Evolutionary conservation across 2,888 invertebrate genomes (phyloP).

Genomic region (Crossocerus cetratus): DNA sequence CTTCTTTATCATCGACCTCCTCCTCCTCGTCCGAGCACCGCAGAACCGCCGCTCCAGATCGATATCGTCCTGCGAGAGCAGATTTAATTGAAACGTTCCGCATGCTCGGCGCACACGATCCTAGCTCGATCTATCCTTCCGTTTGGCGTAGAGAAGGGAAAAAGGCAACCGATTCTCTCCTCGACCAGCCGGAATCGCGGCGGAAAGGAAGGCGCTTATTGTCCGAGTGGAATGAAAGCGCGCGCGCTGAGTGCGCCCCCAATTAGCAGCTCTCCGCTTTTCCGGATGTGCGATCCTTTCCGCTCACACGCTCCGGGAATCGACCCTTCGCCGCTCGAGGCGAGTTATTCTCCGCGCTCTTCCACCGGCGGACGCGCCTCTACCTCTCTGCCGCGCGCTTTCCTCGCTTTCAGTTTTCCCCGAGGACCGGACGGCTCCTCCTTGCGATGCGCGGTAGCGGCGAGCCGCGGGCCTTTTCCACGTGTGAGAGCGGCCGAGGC

Average conservation of each 20-base stretch:
- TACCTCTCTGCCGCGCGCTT: background rate
- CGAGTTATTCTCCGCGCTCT: constrained; percentile 18
- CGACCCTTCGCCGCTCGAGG: constrained; percentile 19
- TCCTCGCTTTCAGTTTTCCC: background rate
- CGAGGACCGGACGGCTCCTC: background rate
- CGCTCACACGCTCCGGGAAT: constrained; percentile 50
- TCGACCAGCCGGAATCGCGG: too few species aligned
- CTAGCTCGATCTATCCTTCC: background rate
- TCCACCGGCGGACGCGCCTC: background rate
- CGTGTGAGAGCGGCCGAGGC: too few species aligned
- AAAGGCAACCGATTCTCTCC: too few species aligned
- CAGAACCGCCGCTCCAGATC: constrained; percentile 16
- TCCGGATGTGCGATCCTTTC: constrained; percentile 51
- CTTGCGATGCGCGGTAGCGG: background rate
- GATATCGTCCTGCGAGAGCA: constrained; percentile 34
- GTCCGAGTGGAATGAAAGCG: background rate
- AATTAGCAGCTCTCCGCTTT: constrained; percentile 44
- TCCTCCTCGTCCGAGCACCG: constrained; percentile 15
- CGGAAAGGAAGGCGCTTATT: background rate
- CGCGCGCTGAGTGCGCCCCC: background rate
- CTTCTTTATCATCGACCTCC: background rate
- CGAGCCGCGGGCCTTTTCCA: background rate
- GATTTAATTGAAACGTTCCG: constrained; percentile 46
- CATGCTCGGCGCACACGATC: constrained; percentile 1
- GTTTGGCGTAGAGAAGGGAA: too few species aligned